Conservation (phyloP, 1,140 invertebrate genomes). For the Magallana gigas region DNA sequence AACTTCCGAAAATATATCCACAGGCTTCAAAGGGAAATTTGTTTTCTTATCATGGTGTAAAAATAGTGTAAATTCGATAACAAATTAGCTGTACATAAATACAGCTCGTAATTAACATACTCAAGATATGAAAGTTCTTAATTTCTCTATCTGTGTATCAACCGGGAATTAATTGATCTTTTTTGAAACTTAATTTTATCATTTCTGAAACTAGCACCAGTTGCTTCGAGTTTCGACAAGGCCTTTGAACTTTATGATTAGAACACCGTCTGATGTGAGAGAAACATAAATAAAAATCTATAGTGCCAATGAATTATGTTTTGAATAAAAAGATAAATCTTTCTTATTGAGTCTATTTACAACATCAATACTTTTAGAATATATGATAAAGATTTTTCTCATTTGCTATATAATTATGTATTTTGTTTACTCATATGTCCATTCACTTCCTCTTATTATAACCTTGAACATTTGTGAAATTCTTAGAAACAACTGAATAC, state of each 20-base stretch:
- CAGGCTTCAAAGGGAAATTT: not conserved
- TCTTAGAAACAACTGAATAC: no score
- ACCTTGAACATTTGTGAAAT: no score
- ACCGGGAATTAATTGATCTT: constrained; percentile 15
- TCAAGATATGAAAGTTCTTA: constrained; percentile 26
- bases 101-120: not conserved
- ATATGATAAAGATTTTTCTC: no score
- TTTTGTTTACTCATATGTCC: no score
- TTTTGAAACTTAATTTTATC: not conserved
- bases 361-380: no score
- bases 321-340: no score
- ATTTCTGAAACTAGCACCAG: not conserved
- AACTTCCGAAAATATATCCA: not conserved
- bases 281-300: no score
- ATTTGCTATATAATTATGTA: no score
- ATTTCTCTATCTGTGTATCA: constrained; percentile 5
- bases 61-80: constrained; percentile 5
- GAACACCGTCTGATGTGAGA: no score
- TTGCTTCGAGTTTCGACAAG: not conserved
- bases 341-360: no score
- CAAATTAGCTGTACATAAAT: not conserved
- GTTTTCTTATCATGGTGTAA: not conserved
- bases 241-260: constrained; percentile 9
- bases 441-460: no score
- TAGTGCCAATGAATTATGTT: no score